Base-by-base conservation (phyloP, 53 echinoderm and acorn worm genomes). In the Paelopatides confundens region DNA sequence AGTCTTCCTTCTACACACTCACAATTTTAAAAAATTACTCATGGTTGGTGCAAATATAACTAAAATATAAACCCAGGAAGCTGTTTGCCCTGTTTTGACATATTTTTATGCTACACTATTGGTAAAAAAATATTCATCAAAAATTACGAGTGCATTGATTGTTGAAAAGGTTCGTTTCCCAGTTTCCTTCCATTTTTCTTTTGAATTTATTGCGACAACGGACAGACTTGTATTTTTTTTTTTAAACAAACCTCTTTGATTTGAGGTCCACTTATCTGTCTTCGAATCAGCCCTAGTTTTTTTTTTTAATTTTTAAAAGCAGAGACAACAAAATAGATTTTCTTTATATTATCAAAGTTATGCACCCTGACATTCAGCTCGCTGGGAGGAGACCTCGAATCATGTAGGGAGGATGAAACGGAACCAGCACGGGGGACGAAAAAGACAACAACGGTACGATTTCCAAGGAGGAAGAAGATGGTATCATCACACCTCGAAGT, bases 401-500 rank as follows among this genome's bases (percentile, higher is more conserved):
- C 46, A 40, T 40, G 40, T 40, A 24, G 26, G 27, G 21, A 14
- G 43, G 39, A 38, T n/a, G 24, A 74, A 46, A 21, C 74, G 40
- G 74, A 74, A 39, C 74, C 74, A 74, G 74, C 74, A 74, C 74
- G 27, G 46, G 74, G 74, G 39, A 39, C 18, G 28, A 46, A 74
- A 58, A 21, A 58, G 58, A 58, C n/a, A 18, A 26, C 15, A 58
- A 23, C 58, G 58, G 39, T n/a, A 70, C 39, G 27, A 39, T 12
- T 18, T 39, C 39, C 46, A 23, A 40, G 40, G 74, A 2, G 71
- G 26, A 40, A 39, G 28, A 40, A 40, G 47, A 29, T 21, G 58
- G n/a, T 18, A 21, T 58, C n/a, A 58, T 54, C 79, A 79, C 79
- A 79, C 79, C 51, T 83, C 84, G 15, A 83, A 64, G 84, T 83